Conservation (phyloP, 2,797 vertebrate species). For the Chelonia mydas region DNA sequence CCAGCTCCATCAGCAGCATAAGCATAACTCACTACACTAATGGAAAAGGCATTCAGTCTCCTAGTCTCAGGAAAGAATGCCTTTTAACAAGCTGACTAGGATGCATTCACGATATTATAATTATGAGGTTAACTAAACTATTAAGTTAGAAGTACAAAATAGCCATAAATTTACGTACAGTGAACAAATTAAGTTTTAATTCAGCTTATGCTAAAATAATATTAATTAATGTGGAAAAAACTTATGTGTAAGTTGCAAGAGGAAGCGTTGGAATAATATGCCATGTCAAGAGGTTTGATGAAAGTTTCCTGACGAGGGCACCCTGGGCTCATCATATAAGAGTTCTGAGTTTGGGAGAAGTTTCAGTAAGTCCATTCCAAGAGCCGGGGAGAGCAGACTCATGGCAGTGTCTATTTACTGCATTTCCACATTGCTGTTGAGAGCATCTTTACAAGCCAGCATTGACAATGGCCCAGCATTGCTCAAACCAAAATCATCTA, state of each 20-base stretch:
- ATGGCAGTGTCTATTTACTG: not conserved
- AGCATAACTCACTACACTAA: not conserved
- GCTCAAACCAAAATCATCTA: not conserved
- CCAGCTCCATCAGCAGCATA: not conserved
- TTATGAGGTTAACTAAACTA: not conserved
- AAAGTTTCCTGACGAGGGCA: not conserved
- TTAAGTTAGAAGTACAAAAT: not conserved
- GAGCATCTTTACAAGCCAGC: not conserved
- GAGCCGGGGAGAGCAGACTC: not conserved
- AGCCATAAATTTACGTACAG: not conserved
- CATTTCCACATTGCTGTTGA: not conserved
- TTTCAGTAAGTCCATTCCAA: not conserved
- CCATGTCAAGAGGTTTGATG: not conserved
- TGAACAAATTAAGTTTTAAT: not conserved
- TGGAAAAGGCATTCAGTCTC: not conserved
- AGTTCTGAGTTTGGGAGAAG: not conserved
- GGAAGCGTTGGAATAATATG: not conserved
- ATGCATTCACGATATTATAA: not conserved
- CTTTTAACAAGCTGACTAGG: constrained; percentile 18
- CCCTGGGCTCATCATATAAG: not conserved
- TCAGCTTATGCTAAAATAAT: not conserved
- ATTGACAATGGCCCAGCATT: not conserved
- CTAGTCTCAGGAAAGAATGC: not conserved
- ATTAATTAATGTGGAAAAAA: not conserved
- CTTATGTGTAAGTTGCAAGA: not conserved